Percentiles rank a stretch among this genome's conserved stretches.
Evolutionary conservation across 64 coral and sea anemone species (phyloP).

Genomic region (Hydrozoanthus tunicans): DNA sequence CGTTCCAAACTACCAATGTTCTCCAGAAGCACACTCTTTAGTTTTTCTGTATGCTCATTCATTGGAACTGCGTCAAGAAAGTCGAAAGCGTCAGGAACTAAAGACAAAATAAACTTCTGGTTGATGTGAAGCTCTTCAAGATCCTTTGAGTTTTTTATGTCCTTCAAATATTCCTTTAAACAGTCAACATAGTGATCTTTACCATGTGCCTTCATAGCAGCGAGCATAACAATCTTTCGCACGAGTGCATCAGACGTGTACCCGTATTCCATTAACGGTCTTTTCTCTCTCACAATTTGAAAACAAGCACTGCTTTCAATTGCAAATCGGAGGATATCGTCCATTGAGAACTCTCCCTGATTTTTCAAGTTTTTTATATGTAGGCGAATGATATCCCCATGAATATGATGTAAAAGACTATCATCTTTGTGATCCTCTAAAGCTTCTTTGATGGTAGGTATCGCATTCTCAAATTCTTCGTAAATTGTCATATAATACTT

Average conservation of each 20-base stretch:
- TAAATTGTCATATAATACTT: conserved; percentile 72
- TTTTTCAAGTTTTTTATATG: conserved; percentile 67
- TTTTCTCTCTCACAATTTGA: conserved; percentile 70
- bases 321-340: conserved; percentile 62
- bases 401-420: conserved; percentile 75
- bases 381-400: conserved; percentile 79
- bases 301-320: conserved; percentile 76
- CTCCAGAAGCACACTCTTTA: conserved; percentile 54
- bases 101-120: conserved; percentile 64
- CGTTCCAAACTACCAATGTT: conserved; percentile 55
- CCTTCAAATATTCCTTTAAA: conserved; percentile 33
- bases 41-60: conserved; percentile 60
- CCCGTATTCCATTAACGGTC: conserved; percentile 77
- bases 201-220: conserved; percentile 56
- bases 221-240: conserved; percentile 72
- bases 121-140: conserved; percentile 21
- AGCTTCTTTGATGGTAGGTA: conserved; percentile 71
- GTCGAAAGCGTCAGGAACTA: conserved; percentile 68
- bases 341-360: conserved; percentile 32
- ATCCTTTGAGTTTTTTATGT: neutral
- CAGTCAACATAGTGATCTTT: conserved; percentile 56
- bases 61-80: conserved; percentile 59
- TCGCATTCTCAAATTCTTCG: conserved; percentile 38
- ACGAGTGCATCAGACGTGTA: conserved; percentile 74
- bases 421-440: conserved; percentile 61